These are phyloP conservation scores for Plagodis pulveraria DNA, from an alignment of 2,888 invertebrate genomes.

Conservation along the genomic window DNA sequence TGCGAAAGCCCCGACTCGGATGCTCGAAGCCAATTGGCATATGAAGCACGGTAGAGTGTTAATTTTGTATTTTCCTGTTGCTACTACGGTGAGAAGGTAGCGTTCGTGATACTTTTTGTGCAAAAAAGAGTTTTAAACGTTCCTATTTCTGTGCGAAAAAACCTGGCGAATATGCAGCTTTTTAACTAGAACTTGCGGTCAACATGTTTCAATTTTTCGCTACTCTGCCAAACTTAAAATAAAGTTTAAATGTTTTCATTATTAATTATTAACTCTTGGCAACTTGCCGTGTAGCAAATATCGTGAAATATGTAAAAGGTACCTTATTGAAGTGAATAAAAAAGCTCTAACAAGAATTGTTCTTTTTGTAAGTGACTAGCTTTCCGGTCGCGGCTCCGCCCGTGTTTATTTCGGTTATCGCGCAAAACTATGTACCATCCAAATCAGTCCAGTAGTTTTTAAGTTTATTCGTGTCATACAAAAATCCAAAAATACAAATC, in stretches of 20 bases:
- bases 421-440: too few species aligned
- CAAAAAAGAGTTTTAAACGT: conserved; percentile 7
- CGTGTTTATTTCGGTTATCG: too few species aligned
- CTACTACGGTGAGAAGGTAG: conserved; percentile 1
- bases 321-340: too few species aligned
- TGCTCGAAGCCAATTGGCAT: conserved; percentile 31
- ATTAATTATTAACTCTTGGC: neutral
- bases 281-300: too few species aligned
- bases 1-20: conserved; percentile 24
- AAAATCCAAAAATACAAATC: too few species aligned
- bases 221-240: neutral
- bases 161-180: conserved; percentile 6
- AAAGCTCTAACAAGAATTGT: too few species aligned
- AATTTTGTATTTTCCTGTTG: conserved; percentile 25
- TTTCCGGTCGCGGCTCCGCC: too few species aligned
- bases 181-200: conserved; percentile 12
- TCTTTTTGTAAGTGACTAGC: too few species aligned
- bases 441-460: too few species aligned
- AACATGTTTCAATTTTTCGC: conserved; percentile 13
- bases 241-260: neutral
- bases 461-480: too few species aligned
- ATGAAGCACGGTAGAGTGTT: conserved; percentile 22
- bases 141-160: conserved; percentile 5
- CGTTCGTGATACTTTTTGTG: conserved; percentile 8
- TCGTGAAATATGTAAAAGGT: too few species aligned